Evolutionary conservation across 2,113 vertebrate species (phyloP), one percentile per base, ranked within the genome.

Genomic region (Catharus minimus): DNA sequence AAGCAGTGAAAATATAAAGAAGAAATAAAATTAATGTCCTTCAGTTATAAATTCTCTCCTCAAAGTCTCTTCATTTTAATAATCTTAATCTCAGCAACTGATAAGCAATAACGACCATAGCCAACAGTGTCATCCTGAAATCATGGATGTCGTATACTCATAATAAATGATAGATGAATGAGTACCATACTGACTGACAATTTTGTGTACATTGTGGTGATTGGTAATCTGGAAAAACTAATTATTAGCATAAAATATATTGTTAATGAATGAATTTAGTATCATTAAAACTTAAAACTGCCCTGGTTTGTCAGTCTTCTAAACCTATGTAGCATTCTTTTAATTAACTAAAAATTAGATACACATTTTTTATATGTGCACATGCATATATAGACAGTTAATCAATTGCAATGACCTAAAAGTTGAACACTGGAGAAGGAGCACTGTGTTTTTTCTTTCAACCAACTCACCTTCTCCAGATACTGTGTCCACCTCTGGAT

Each of bases 321-420:
- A 57, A 81, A 77, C 12, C 7, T 56, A 21, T 50, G 19, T 39
- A 52, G 9, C 23, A 64, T 46, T 85, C 12, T 84, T 47, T 53
- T 50, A 84, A 49, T 73, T 73, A 69, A 57, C 18, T 36, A 46
- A 69, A 41, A 62, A 24, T 26, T 38, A 30, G 3, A 8, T 41
- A 27, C 19, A 21, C 14, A n/a, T 50, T 50, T 38, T 56, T 10
- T 64, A 38, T 47, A 28, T 56, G 7, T 50, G 23, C 12, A 33
- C 4, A 33, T 13, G 20, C 5, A 26, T 39, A 12, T 13, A 46
- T 1, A 50, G 1, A 65, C 5, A 36, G 10, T 11, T 10, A 47
- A 22, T 75, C 27, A 64, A 7, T 49, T 72, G 41, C 44, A 65
- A 1, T 24, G 24, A 15, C 16, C 13, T 75, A 17, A 24, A 81